Base-by-base conservation (phyloP, 2,113 vertebrate genomes). In the Ceuthmochares aereus region DNA sequence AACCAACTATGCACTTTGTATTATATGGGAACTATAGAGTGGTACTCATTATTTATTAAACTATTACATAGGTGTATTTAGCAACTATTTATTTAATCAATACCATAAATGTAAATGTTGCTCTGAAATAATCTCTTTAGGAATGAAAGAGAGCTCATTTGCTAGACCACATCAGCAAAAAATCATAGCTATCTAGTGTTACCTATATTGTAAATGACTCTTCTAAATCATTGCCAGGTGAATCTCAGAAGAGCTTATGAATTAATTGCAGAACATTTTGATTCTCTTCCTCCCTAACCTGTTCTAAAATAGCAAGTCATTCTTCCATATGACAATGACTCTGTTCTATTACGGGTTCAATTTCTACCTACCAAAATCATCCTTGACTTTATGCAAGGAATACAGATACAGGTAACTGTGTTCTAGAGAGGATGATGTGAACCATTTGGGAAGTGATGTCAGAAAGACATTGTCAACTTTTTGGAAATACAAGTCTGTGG, bases 81-180 rank as follows among this genome's bases (percentile, higher is more conserved):
- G 63, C 60, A 93, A 64, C 43, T 62, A 93, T 67, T 55, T 91
- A 82, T 87, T 95, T 92, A 87, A 95, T 95, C 89, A 75, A 84
- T 93, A 94, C 52, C 27, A 64, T 47, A 88, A 70, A 92, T 67
- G 60, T 75, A 92, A 95, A 86, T 26, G 30, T 36, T 55, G 12
- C 49, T 92, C 76, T 89, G 64, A 68, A 93, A 89, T 68, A 84
- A 89, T 43, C 79, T 86, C 85, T 77, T 56, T 12, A 70, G 85
- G 83, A 93, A 75, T 0, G 1, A 78, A 83, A 56, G n/a, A 83
- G 72, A 90, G 19, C 8, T 90, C 54, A 84, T 81, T 54, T 43
- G n/a, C 21, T 67, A 55, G 32, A 75, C 43, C 42, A 75, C 40
- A 78, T 45, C 45, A 89, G 36, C 21, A 90, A 90, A 91, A 92